These are phyloP conservation scores for Drosophila setosimentum DNA, from an alignment of 2,888 invertebrate genomes.

Conservation along the genomic window DNA sequence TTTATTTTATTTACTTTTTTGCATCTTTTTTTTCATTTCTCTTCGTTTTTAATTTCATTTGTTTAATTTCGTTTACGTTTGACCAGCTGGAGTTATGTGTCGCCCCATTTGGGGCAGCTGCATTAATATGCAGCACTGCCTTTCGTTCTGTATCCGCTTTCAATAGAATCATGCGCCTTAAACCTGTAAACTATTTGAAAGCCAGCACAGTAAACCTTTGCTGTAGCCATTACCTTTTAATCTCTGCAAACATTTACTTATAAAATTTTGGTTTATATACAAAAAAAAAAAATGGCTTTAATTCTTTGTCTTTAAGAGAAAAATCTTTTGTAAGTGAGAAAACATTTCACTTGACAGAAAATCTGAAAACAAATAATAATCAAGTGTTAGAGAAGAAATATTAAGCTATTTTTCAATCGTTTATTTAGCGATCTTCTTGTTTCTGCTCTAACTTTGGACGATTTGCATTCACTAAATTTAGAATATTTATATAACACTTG, in stretches of 20 bases:
- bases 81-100: constrained; percentile 6
- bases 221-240: background rate
- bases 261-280: background rate
- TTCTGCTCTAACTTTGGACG: background rate
- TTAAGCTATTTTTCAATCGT: background rate
- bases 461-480: background rate
- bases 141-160: constrained; percentile 1
- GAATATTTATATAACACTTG: too few species aligned
- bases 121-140: constrained; percentile 42
- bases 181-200: constrained; percentile 4
- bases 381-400: background rate
- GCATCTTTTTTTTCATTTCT: constrained; percentile 12
- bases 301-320: background rate
- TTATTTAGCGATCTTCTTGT: background rate
- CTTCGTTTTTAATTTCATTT: constrained; percentile 45
- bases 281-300: background rate
- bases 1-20: constrained; percentile 23
- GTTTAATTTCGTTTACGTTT: constrained; percentile 39
- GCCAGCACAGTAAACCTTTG: background rate
- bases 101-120: constrained; percentile 3
- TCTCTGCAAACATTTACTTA: background rate
- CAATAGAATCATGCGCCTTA: background rate
- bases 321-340: background rate
- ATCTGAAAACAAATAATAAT: background rate
- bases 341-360: background rate